These are phyloP conservation scores for Phenacoccus solenopsis DNA, from an alignment of 1,140 invertebrate species.

Conservation along the genomic window DNA sequence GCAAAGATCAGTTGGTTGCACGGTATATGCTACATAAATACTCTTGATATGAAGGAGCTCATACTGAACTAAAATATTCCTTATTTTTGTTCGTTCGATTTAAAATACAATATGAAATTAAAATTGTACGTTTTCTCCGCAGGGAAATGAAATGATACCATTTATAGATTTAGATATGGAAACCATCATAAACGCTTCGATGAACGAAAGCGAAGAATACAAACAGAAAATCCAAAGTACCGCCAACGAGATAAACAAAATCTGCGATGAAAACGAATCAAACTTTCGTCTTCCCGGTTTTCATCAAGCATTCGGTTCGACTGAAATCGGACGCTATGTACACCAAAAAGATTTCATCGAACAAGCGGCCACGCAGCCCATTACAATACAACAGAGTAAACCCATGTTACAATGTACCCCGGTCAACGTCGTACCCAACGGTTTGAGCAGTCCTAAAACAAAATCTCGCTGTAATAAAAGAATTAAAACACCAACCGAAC, in stretches of 20 bases:
- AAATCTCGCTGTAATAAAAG: constrained; percentile 16
- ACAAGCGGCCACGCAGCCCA: constrained; percentile 21
- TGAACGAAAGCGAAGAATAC: neutral
- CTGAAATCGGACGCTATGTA: constrained; percentile 57
- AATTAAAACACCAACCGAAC: constrained; percentile 20
- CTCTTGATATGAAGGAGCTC: too few relatives aligned
- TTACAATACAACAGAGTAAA: constrained; percentile 11
- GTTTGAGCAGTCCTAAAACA: neutral
- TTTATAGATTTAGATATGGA: neutral
- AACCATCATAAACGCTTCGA: neutral
- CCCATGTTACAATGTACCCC: neutral
- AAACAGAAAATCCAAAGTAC: constrained; percentile 1
- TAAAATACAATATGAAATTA: too few relatives aligned
- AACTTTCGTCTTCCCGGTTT: constrained; percentile 49
- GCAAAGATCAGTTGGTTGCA: too few relatives aligned
- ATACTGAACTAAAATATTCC: too few relatives aligned
- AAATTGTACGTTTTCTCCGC: too few relatives aligned
- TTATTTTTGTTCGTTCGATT: too few relatives aligned
- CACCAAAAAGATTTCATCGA: constrained; percentile 39
- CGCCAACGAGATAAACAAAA: neutral
- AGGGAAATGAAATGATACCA: neutral
- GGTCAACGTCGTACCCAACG: neutral
- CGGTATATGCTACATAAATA: too few relatives aligned
- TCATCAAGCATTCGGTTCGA: constrained; percentile 61
- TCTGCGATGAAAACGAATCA: constrained; percentile 20